These are phyloP conservation scores for Montipora capricornis DNA, from an alignment of 64 coral and sea anemone species.

Conservation along the genomic window DNA sequence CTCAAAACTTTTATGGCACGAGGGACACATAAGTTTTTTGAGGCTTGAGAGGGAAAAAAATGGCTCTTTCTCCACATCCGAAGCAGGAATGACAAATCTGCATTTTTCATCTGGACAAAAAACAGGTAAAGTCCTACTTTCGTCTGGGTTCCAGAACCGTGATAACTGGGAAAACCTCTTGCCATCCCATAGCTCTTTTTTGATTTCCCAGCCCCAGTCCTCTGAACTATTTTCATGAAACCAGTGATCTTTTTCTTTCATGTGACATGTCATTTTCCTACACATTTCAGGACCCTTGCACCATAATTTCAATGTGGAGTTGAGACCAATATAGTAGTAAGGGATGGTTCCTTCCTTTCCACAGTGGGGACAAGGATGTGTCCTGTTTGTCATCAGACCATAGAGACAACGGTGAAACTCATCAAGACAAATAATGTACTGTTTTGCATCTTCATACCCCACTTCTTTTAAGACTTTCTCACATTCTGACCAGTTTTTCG, in stretches of 20 bases:
- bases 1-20: slow-evolving; percentile 8
- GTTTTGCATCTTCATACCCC: background rate
- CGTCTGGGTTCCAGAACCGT: slow-evolving; percentile 54
- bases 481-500: background rate
- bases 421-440: background rate
- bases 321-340: slow-evolving; percentile 40
- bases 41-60: background rate
- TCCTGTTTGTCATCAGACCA: background rate
- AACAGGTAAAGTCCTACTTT: slow-evolving; percentile 36
- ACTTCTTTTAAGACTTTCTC: background rate
- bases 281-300: slow-evolving; percentile 11
- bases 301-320: slow-evolving; percentile 45
- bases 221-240: slow-evolving; percentile 3
- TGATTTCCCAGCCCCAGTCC: background rate
- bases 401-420: background rate
- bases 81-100: background rate
- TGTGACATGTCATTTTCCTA: slow-evolving; percentile 27
- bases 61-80: background rate
- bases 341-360: slow-evolving; percentile 26
- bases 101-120: slow-evolving; percentile 15
- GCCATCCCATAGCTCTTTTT: slow-evolving; percentile 67
- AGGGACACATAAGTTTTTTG: slow-evolving; percentile 17
- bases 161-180: slow-evolving; percentile 30
- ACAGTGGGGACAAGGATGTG: slow-evolving; percentile 12
- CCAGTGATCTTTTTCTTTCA: slow-evolving; percentile 50